phyloP scores from a whole-genome alignment of 1,140 invertebrate species.

The Drosophila mauritiana region DNA sequence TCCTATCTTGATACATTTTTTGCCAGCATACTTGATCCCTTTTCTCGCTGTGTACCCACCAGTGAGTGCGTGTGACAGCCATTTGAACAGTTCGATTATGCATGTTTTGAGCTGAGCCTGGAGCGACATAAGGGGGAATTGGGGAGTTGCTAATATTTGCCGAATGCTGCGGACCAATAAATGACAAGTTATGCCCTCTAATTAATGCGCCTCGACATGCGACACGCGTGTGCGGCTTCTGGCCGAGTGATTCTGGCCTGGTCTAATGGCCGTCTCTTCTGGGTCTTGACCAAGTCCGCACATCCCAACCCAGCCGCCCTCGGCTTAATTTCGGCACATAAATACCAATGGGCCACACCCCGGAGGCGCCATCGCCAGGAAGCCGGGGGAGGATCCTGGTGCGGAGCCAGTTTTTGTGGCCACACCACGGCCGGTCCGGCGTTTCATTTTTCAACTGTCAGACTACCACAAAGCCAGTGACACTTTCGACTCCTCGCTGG shows the following conservation, averaged over 20 bases:
- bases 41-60: conserved; percentile 11
- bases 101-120: conserved; percentile 22
- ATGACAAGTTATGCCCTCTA: conserved; percentile 77
- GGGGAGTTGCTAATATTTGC: conserved; percentile 49
- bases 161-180: conserved; percentile 63
- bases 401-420: conserved; percentile 51
- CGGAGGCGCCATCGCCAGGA: conserved; percentile 5
- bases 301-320: conserved; percentile 2
- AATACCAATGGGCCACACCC: conserved; percentile 36
- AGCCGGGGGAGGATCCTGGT: conserved; percentile 5
- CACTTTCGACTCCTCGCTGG: conserved; percentile 30
- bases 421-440: conserved; percentile 48
- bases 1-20: background rate
- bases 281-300: conserved; percentile 2
- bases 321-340: conserved; percentile 53
- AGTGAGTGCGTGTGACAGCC: conserved; percentile 30
- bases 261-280: conserved; percentile 1
- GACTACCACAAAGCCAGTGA: conserved; percentile 49
- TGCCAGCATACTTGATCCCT: background rate
- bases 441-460: conserved; percentile 57
- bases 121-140: background rate
- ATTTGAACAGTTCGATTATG: conserved; percentile 71
- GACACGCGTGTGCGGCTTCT: conserved; percentile 51
- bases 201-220: conserved; percentile 74
- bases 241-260: conserved; percentile 19